Conservation (phyloP, 2,113 vertebrate species). For the Tragulus kanchil region DNA sequence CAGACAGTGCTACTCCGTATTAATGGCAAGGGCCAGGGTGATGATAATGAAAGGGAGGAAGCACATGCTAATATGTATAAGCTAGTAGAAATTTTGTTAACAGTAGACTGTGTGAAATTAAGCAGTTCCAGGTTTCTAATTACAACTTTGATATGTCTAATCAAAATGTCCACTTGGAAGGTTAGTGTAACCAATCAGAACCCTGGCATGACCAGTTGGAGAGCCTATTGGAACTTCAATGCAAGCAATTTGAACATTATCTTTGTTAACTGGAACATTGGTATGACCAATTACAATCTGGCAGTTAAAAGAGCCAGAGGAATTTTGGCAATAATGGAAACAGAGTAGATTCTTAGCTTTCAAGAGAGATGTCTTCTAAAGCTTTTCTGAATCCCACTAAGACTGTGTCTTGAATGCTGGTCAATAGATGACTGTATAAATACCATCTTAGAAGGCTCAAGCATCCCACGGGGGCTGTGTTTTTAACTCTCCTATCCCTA, state of each 20-base stretch:
- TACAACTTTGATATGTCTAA: constrained; percentile 1
- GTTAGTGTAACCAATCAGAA: constrained; percentile 17
- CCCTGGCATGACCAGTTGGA: constrained; percentile 24
- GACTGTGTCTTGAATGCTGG: background rate
- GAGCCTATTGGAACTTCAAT: constrained; percentile 22
- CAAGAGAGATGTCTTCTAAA: background rate
- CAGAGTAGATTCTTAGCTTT: constrained; percentile 43
- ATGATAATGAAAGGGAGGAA: background rate
- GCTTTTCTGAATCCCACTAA: background rate
- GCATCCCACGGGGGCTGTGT: background rate
- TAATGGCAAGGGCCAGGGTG: background rate
- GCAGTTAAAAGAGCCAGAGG: constrained; percentile 4
- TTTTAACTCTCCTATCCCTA: background rate
- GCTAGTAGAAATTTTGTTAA: background rate
- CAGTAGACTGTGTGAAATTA: background rate
- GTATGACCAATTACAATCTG: constrained; percentile 13
- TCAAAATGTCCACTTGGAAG: background rate
- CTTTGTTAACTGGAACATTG: background rate
- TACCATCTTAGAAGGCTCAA: background rate
- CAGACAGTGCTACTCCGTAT: background rate
- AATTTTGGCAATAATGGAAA: background rate
- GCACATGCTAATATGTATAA: background rate
- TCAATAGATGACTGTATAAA: background rate
- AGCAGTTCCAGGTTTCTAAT: constrained; percentile 15
- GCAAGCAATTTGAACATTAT: constrained; percentile 34